Evolutionary conservation across 2,888 invertebrate species (phyloP), one percentile per base, ranked within the genome.

Genomic region (Cacoxenus indagator): DNA sequence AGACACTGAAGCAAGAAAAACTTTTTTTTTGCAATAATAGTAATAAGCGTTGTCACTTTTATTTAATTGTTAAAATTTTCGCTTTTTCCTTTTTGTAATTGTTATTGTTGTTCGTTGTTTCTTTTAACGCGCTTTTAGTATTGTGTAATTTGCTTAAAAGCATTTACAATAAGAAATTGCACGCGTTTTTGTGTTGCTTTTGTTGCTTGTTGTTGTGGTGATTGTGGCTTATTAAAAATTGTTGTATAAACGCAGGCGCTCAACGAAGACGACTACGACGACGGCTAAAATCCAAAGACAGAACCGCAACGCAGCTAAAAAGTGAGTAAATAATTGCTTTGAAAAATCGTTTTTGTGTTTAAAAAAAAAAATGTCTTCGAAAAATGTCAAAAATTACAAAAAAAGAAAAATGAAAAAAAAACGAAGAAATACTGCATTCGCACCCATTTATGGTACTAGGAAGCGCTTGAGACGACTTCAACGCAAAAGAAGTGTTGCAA

Each of bases 91-190:
- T 45, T 62, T 4, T 31, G 17, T 27, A n/a, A n/a, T 61, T 37
- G 59, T 61, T 22, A 19, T 2, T 62, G 22, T 43, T 22, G 45
- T 62, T 45, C 8, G 22, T 62, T 62, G 45, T 27, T 54, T 8
- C 8, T 27, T 62, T 62, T 62, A 43, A 45, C 45, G 45, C 61
- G 11, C n/a, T 14, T 37, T 59, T 17, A 9, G 26, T 24, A 62
- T 83, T 80, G 76, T 74, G 75, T 65, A 83, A 76, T 73, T 71
- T 70, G 64, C 69, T 55, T 72, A 62, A n/a, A 66, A 67, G 54
- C 70, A 71, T 72, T 72, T 69, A 62, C 70, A 62, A 74, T 66
- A 83, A 79, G 74, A 51, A 69, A 37, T 54, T 67, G 17, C 57
- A 55, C 37, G 9, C 51, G 22, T 6, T 51, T 19, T 22, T 51